Evolutionary conservation across 2,113 vertebrate genomes (phyloP), one percentile per base, ranked within the genome.

Genomic region (Prionailurus bengalensis): DNA sequence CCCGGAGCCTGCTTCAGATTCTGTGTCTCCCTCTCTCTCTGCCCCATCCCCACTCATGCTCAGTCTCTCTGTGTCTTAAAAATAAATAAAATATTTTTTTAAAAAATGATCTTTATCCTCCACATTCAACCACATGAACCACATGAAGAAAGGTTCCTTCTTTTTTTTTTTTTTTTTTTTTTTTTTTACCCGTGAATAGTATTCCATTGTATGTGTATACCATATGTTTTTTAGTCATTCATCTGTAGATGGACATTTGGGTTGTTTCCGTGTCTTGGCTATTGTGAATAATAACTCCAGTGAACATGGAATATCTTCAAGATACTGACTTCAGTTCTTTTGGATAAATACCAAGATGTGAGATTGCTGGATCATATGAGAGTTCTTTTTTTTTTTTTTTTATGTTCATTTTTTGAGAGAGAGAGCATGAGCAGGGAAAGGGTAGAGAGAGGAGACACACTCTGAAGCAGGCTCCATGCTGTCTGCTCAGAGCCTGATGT

Each of bases 311-410:
- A 6, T 73, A 27, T 61, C 74, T 84, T 96, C 16, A 58, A 94
- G 36, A 55, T 73, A 39, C 45, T 73, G 82, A 80, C 83, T 88
- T 91, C 5, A 82, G 14, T 82, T 87, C 27, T 96, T 89, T 76
- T 70, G 14, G 4, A 39, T 80, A 92, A 61, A 92, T 55, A 66
- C 31, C 31, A 48, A 63, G 65, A 79, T 58, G 42, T 68, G 58
- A 81, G 39, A 91, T 39, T 33, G 31, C 33, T 81, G 74, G 21
- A 58, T 81, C 16, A 39, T 63, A 65, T 63, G 51, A 14, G 66
- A 65, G 17, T 63, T 94, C 19, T 71, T 63, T 65, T 68, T 91
- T 81, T 76, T 39, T 45, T 83, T 95, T 92, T 79, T 58, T 58
- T 21, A 58, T 61, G 21, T 23, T 61, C 23, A 8, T 61, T 61